Evolutionary conservation across 2,888 invertebrate genomes (phyloP).

Genomic region (Cyclophora albipunctata): DNA sequence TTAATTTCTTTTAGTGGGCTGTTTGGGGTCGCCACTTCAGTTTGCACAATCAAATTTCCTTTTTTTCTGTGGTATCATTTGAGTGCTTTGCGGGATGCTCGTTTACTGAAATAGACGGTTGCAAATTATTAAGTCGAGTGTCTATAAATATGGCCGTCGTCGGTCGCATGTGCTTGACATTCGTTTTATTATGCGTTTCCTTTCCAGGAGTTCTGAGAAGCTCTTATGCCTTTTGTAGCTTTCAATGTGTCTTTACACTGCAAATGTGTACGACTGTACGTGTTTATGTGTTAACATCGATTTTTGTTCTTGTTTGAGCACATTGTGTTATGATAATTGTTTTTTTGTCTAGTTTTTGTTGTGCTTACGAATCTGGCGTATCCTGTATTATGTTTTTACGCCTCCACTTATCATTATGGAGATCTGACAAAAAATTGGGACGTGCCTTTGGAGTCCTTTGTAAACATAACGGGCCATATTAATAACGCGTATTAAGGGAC

Average conservation of each 20-base stretch:
- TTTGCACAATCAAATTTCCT: slow-evolving; percentile 39
- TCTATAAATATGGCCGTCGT: slow-evolving; percentile 34
- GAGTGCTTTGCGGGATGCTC: slow-evolving; percentile 28
- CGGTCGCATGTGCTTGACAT: slow-evolving; percentile 38
- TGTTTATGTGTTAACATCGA: no score
- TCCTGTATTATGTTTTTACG: no score
- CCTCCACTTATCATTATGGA: no score
- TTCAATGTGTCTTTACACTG: background rate
- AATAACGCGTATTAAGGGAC: no score
- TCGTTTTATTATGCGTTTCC: slow-evolving; percentile 45
- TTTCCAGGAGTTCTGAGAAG: slow-evolving; percentile 43
- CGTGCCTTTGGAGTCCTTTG: no score
- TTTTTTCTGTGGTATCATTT: slow-evolving; percentile 32
- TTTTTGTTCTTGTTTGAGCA: background rate
- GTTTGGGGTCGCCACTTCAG: slow-evolving; percentile 38
- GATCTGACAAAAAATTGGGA: no score
- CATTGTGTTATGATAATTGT: no score
- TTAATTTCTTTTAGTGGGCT: slow-evolving; percentile 58
- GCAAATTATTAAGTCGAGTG: slow-evolving; percentile 18
- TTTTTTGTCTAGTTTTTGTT: no score
- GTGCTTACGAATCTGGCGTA: no score
- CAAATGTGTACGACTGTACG: no score
- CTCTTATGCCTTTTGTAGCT: slow-evolving; percentile 20
- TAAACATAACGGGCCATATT: no score
- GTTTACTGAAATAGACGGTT: slow-evolving; percentile 22